These are phyloP conservation scores for Aricia agestis DNA, from an alignment of 1,140 invertebrate genomes.

Conservation along the genomic window DNA sequence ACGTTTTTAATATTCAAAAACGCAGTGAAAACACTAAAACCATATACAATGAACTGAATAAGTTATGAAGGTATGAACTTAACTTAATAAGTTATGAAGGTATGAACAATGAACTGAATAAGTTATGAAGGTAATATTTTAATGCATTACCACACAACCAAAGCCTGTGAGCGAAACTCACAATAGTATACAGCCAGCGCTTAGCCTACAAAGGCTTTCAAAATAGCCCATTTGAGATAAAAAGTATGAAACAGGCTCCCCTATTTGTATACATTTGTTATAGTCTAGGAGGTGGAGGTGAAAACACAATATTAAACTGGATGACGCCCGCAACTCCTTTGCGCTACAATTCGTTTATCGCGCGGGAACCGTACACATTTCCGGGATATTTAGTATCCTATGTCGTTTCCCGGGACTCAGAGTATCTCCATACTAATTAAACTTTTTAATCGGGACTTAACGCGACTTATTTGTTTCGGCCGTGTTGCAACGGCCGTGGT, in stretches of 20 bases:
- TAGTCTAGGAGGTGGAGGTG: not conserved
- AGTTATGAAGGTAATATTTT: not conserved
- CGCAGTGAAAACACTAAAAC: not conserved
- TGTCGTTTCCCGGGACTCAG: no score
- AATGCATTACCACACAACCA: not conserved
- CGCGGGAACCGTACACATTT: no score
- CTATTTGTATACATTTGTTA: slow-evolving; percentile 1
- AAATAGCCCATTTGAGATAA: slow-evolving; percentile 11
- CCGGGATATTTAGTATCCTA: no score
- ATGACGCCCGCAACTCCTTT: no score
- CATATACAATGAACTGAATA: not conserved
- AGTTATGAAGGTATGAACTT: no score
- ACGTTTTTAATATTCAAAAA: no score
- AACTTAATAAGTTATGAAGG: not conserved
- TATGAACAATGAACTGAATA: not conserved
- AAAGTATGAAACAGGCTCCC: not conserved
- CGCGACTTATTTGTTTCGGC: no score
- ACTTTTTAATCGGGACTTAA: no score
- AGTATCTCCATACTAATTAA: no score
- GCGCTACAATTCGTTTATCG: no score
- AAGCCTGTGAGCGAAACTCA: not conserved
- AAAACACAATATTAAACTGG: not conserved
- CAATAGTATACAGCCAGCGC: not conserved
- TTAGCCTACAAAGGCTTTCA: slow-evolving; percentile 9
- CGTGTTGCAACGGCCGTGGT: no score